Conservation (phyloP, 2,797 vertebrate genomes). For the Coilia nasus region DNA sequence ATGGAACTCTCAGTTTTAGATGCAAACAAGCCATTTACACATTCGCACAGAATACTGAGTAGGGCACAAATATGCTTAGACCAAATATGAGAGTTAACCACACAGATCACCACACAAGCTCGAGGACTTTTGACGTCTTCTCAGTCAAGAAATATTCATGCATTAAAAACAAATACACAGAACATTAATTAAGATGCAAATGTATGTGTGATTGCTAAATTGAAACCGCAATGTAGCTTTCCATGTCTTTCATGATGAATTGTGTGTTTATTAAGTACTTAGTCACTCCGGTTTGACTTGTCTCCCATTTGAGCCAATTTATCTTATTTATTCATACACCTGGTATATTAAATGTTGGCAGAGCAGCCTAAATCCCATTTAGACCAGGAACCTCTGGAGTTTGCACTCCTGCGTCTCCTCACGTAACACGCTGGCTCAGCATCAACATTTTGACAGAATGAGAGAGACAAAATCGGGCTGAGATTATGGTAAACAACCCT, state of each 20-base stretch:
- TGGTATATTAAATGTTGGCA: background rate
- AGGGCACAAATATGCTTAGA: background rate
- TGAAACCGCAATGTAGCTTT: background rate
- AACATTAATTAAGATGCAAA: background rate
- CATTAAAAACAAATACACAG: too few relatives aligned
- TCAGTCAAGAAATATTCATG: background rate
- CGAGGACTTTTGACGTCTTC: background rate
- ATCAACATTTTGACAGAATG: background rate
- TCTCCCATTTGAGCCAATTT: background rate
- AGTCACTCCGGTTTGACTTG: background rate
- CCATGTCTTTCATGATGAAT: background rate
- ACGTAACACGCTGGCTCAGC: background rate
- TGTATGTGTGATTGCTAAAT: background rate
- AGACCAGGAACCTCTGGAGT: background rate
- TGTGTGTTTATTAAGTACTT: background rate
- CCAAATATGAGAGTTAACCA: background rate
- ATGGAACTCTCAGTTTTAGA: background rate
- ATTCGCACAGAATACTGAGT: background rate
- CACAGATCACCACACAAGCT: background rate
- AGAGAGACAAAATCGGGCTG: background rate
- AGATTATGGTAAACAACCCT: conserved; percentile 3
- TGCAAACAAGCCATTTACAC: background rate
- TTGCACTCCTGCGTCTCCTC: background rate
- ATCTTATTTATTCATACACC: background rate
- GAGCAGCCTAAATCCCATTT: background rate